Evolutionary conservation across 2,113 vertebrate species (phyloP), one percentile per base, ranked within the genome.

Genomic region (Myrmecophaga tridactyla): DNA sequence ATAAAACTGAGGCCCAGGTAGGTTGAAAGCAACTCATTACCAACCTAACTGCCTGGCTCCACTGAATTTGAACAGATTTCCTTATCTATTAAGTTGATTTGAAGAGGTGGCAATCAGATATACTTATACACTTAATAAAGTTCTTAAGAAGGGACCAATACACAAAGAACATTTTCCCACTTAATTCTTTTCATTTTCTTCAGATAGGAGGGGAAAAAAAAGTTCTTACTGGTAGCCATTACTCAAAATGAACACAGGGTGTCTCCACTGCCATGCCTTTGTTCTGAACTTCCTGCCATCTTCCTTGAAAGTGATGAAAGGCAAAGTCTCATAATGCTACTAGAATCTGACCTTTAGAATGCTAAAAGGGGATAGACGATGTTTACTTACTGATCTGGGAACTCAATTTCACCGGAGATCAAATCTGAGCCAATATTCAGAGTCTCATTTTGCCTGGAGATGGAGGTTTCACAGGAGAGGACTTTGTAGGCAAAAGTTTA

Each of bases 191-290:
- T 77, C 14, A 70, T 56, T 89, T 83, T 82, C 31, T 86, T 89
- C 36, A 75, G n/a, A 3, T 20, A 17, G 36, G 25, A 34, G 4
- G 13, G 34, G 11, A 36, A 12, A 70, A 12, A 70, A 85, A 34
- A 1, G 10, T 48, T 80, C 56, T 9, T 31, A 87, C 11, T 20
- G 60, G 43, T 1, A 89, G 96, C 81, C 95, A 56, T 96, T 97
- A 90, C 96, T 96, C 63, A 56, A 41, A 14, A n/a, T 92, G 97
- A 97, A 97, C 97, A 97, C 97, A 97, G 95, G 97, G 92, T 97
- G 98, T 95, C 98, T 95, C 95, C 96, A 94, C 8, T 34, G 60
- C 81, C 82, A 67, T 1, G 0, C 70, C 92, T 96, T 92, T 51
- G 48, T 11, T 43, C 36, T 53, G 10, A 86, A 81, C 84, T 27